Evolutionary conservation across 2,113 vertebrate genomes (phyloP).

Genomic region (Marmota monax): DNA sequence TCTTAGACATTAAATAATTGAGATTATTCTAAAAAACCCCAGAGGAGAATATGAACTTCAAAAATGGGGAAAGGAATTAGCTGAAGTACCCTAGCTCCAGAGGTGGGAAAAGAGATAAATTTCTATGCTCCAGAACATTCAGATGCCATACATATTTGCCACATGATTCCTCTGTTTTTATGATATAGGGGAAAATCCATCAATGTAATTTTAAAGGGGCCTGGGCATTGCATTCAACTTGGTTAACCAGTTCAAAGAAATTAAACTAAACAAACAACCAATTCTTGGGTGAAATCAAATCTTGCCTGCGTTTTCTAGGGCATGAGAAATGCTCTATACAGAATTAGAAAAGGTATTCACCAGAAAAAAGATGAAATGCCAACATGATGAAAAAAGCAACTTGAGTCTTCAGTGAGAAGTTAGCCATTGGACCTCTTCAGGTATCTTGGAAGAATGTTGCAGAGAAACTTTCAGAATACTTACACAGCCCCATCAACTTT

Average conservation of each 20-base stretch:
- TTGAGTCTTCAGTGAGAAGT: neutral
- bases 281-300: neutral
- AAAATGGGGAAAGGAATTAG: neutral
- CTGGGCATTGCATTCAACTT: neutral
- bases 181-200: neutral
- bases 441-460: neutral
- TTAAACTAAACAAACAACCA: neutral
- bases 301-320: neutral
- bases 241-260: neutral
- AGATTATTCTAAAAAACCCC: neutral
- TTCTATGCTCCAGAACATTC: neutral
- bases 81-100: neutral
- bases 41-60: neutral
- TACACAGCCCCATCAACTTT: neutral
- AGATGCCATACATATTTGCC: neutral
- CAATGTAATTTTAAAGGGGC: neutral
- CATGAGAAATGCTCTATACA: neutral
- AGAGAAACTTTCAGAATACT: neutral
- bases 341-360: neutral
- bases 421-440: neutral
- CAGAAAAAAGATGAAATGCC: neutral
- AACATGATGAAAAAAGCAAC: neutral
- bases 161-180: neutral
- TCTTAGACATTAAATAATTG: neutral
- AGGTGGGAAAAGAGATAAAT: neutral